phyloP scores from a whole-genome alignment of 1,140 invertebrate genomes.

The Tetramorium simillimum region DNA sequence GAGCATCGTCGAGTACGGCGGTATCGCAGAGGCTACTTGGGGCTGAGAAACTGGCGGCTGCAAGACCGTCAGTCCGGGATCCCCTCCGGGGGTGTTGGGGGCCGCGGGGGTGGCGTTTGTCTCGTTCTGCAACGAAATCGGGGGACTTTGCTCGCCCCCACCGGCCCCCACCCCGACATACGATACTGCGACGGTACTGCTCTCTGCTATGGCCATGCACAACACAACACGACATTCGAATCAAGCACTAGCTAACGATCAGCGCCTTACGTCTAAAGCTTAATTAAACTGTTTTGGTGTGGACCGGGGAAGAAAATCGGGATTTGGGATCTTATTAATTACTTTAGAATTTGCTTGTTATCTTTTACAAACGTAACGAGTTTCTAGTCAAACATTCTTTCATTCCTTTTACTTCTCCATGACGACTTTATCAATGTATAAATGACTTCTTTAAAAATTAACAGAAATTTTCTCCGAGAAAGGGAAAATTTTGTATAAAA shows the following conservation, averaged over 20 bases:
- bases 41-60: slow-evolving; percentile 86
- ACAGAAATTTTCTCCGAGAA: not conserved
- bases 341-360: not conserved
- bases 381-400: not conserved
- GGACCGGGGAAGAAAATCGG: slow-evolving; percentile 41
- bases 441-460: not conserved
- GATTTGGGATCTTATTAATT: slow-evolving; percentile 22
- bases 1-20: slow-evolving; percentile 88
- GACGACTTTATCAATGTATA: not conserved
- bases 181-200: slow-evolving; percentile 86
- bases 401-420: not conserved
- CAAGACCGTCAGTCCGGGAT: slow-evolving; percentile 86
- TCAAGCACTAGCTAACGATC: slow-evolving; percentile 82
- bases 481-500: not conserved
- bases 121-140: slow-evolving; percentile 87
- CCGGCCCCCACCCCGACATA: slow-evolving; percentile 85
- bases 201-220: slow-evolving; percentile 86
- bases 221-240: slow-evolving; percentile 84
- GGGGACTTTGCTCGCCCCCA: slow-evolving; percentile 86
- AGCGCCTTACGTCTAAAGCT: slow-evolving; percentile 81
- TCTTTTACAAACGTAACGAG: not conserved
- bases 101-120: slow-evolving; percentile 85
- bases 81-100: slow-evolving; percentile 84
- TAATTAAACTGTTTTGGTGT: slow-evolving; percentile 68
- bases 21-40: slow-evolving; percentile 84